Evolutionary conservation across 2,797 vertebrate genomes (phyloP).

Genomic region (Geotrypetes seraphini): DNA sequence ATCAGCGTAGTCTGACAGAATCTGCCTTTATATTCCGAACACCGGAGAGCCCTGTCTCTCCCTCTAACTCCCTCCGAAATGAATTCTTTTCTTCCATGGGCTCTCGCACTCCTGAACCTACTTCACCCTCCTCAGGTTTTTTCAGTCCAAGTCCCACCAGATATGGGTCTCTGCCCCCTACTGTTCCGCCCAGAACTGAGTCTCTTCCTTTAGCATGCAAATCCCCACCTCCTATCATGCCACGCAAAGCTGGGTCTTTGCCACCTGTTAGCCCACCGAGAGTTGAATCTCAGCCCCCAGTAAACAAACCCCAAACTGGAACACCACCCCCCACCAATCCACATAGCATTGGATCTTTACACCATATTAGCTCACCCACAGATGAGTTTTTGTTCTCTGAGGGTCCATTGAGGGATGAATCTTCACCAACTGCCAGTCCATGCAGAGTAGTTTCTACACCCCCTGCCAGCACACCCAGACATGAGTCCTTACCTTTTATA

Average conservation of each 20-base stretch:
- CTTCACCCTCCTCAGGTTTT: neutral
- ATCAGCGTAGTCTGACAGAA: conserved; percentile 80
- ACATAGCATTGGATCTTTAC: conserved; percentile 20
- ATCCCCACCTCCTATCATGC: conserved; percentile 44
- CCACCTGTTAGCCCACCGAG: conserved; percentile 2
- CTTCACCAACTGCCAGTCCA: neutral
- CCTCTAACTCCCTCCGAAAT: conserved; percentile 28
- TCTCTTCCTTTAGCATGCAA: no score
- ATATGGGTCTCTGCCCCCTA: conserved; percentile 1
- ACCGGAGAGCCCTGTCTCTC: conserved; percentile 36
- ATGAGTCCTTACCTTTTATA: neutral
- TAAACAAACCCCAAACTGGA: conserved; percentile 14
- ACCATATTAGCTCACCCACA: neutral
- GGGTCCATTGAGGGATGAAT: neutral
- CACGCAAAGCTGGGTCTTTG: conserved; percentile 1
- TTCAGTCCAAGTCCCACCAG: neutral
- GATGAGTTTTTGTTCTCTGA: neutral
- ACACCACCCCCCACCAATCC: conserved; percentile 28
- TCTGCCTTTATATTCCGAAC: conserved; percentile 69
- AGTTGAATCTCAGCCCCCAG: neutral
- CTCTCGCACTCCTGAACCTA: neutral
- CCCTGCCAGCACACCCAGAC: neutral
- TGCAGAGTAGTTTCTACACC: neutral
- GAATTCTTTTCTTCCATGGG: neutral
- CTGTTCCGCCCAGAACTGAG: no score